Base-by-base conservation (phyloP, 2,888 invertebrate genomes). In the Plagodis pulveraria region DNA sequence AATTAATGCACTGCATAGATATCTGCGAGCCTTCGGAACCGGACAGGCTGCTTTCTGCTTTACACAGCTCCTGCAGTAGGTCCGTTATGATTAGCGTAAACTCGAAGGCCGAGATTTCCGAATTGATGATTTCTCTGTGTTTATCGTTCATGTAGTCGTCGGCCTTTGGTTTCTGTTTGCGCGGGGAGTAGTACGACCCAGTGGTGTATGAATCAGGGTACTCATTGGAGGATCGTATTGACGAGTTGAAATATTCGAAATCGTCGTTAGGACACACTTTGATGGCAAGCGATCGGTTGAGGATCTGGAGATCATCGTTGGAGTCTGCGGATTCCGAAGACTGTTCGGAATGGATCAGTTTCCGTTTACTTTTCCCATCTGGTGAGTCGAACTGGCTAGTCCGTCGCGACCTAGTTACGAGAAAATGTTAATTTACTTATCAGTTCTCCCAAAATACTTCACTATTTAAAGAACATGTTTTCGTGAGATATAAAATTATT, bases 171-270 rank as follows among this genome's bases (percentile, higher is more conserved):
- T 93, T 93, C 8, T 80, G 77, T 56, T 83, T 88, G 6, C 89
- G 78, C 6, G 88, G 86, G 0, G 85, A 71, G 52, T 84, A 79
- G 57, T 76, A 81, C 0, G 84, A 80, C 12, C 88, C 88, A 8
- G 72, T 66, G 73, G 72, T 66, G 73, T 85, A 87, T 9, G 84
- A 89, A 50, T 87, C 86, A 0, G 86, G 74, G 54, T 84, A 80
- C 2, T 84, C 84, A 50, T 81, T 85, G 55, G 88, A 81, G 7
- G 89, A 86, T 0, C 87, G 80, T 0, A 78, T 61, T 2, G 86
- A 87, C 0, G 93, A 92, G 50, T 94, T 93, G 76, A 94, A 95
- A 73, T 95, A 95, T 59, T 94, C 93, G 74, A 95, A 94, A 74
- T 94, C 94, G 81, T 94, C 94, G 49, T 89, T 89, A 38, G 94